A percentile compares a stretch with the other conserved stretches of the same genome.
phyloP scores from a whole-genome alignment of 2,797 vertebrate genomes.

The Ibycter americanus region DNA sequence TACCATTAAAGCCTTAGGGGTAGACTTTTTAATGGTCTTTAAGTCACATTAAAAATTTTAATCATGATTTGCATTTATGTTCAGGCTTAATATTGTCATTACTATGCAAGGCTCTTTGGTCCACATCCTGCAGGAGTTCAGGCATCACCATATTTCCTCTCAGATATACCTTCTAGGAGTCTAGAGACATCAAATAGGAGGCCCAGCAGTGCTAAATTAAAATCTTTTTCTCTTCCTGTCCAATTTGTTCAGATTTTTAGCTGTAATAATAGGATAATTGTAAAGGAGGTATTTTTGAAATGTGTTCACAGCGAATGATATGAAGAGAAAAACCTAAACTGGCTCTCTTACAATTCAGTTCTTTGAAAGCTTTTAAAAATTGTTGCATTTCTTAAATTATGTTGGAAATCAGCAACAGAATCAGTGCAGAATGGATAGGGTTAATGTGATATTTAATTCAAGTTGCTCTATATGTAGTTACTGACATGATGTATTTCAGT shows the following conservation, averaged over 20 bases:
- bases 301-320: fast-evolving
- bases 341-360: not conserved
- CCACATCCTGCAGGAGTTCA: not conserved
- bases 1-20: not conserved
- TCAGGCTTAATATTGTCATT: not conserved
- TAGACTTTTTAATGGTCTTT: not conserved
- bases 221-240: not conserved
- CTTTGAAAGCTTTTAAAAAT: not conserved
- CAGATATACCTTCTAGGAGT: not conserved
- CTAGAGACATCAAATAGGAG: not conserved
- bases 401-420: not conserved
- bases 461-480: not conserved
- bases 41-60: not conserved
- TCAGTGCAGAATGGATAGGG: not conserved
- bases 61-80: not conserved
- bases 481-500: not conserved
- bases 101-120: not conserved
- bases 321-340: not conserved
- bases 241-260: not conserved
- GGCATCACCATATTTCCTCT: not conserved
- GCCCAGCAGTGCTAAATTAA: not conserved
- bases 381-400: not conserved
- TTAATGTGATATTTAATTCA: not conserved
- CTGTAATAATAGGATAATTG: not conserved
- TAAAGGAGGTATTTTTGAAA: not conserved